These are phyloP conservation scores for Amazona ochrocephala DNA, from an alignment of 2,797 vertebrate species.

Conservation along the genomic window DNA sequence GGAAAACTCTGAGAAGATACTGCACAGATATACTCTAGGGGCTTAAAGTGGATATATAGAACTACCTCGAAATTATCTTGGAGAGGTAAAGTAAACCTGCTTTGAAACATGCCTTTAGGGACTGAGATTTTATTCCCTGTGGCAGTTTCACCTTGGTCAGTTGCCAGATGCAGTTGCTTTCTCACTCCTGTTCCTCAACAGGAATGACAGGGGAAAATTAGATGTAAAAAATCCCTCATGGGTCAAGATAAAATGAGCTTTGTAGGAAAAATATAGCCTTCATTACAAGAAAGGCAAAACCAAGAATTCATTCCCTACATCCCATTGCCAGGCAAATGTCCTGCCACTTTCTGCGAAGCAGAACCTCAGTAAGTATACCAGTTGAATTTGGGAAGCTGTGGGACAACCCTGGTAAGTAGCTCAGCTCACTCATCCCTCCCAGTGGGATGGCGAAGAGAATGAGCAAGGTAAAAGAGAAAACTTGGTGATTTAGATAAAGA, in stretches of 20 bases:
- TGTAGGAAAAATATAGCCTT: background rate
- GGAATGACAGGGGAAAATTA: background rate
- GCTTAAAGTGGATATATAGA: background rate
- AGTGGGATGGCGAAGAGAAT: background rate
- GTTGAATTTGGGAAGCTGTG: background rate
- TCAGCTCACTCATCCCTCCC: background rate
- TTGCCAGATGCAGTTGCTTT: accelerated
- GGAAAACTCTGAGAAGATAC: background rate
- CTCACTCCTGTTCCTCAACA: background rate
- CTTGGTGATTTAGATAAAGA: background rate
- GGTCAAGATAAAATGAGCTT: background rate
- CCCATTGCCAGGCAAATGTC: background rate
- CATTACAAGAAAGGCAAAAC: background rate
- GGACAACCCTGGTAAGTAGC: background rate
- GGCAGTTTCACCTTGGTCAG: background rate
- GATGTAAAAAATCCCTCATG: background rate
- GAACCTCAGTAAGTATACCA: accelerated
- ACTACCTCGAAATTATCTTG: background rate
- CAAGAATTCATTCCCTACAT: background rate
- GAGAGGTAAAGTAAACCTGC: background rate
- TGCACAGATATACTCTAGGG: background rate
- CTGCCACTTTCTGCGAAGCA: background rate
- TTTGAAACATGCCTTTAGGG: background rate
- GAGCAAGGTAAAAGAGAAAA: background rate
- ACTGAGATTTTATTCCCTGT: background rate